These are phyloP conservation scores for Leptinotarsa juncta DNA, from an alignment of 2,888 invertebrate species.

Conservation along the genomic window DNA sequence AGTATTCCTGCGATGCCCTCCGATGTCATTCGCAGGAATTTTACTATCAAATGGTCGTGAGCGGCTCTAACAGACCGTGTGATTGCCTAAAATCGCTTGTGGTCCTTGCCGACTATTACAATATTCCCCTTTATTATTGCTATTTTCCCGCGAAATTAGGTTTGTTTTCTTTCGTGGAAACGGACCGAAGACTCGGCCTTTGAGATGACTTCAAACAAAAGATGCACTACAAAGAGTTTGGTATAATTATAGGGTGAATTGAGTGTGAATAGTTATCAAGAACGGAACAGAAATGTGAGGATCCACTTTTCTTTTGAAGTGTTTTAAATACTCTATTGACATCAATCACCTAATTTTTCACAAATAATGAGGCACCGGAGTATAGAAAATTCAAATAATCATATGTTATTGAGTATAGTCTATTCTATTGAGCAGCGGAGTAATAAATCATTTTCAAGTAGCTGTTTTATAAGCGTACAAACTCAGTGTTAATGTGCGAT, in stretches of 20 bases:
- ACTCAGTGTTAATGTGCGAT: too few species aligned
- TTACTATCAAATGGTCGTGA: slow-evolving; percentile 66
- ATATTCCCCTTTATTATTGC: slow-evolving; percentile 42
- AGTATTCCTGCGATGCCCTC: slow-evolving; percentile 54
- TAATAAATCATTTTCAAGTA: too few species aligned
- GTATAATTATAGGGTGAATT: neutral
- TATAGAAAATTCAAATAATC: too few species aligned
- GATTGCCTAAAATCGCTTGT: slow-evolving; percentile 65
- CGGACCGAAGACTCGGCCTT: slow-evolving; percentile 1
- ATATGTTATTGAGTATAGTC: too few species aligned
- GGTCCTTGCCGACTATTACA: slow-evolving; percentile 49
- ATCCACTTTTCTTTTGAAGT: too few species aligned
- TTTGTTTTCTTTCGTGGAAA: slow-evolving; percentile 36
- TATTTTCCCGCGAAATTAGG: slow-evolving; percentile 39
- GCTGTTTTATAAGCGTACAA: too few species aligned
- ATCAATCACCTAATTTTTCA: too few species aligned
- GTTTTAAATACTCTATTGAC: too few species aligned
- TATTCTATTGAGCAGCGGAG: too few species aligned
- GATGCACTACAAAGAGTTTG: neutral
- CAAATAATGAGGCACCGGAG: too few species aligned
- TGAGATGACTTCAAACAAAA: slow-evolving; percentile 3
- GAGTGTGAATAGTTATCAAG: neutral
- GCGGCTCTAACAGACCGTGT: slow-evolving; percentile 63
- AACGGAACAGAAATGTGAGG: too few species aligned
- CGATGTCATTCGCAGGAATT: slow-evolving; percentile 66